Evolutionary conservation across 1,140 invertebrate genomes (phyloP).

Genomic region (Gryon sp.): DNA sequence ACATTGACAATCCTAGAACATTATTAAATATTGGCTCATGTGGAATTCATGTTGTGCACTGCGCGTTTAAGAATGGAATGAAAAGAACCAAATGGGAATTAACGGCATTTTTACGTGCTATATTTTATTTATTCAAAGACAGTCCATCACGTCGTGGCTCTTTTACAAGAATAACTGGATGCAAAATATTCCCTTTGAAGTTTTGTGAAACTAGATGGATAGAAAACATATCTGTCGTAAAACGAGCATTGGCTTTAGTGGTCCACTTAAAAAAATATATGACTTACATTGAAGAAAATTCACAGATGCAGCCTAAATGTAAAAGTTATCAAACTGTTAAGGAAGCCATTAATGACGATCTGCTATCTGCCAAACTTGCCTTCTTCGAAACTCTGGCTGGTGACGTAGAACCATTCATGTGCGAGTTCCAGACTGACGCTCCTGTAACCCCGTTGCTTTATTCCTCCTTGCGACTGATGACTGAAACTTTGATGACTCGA

Average conservation of each 20-base stretch:
- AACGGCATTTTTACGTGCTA: not conserved
- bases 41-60: conserved; percentile 45
- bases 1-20: conserved; percentile 3
- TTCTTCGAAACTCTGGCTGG: conserved; percentile 40
- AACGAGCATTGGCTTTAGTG: not conserved
- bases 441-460: conserved; percentile 48
- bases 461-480: not conserved
- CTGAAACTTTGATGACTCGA: conserved; percentile 20
- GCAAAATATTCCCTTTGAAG: conserved; percentile 27
- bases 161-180: conserved; percentile 15
- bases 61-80: conserved; percentile 50
- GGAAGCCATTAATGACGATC: conserved; percentile 28
- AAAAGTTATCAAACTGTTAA: conserved; percentile 23
- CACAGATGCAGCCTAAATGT: not conserved
- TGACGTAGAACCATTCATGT: conserved; percentile 52
- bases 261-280: not conserved
- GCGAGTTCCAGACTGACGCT: conserved; percentile 44
- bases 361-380: conserved; percentile 47
- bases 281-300: not conserved
- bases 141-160: conserved; percentile 33
- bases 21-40: conserved; percentile 44
- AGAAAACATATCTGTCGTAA: conserved; percentile 24
- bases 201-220: conserved; percentile 44
- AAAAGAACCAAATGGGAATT: conserved; percentile 24
- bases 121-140: conserved; percentile 42